Base-by-base conservation (phyloP, 1,140 invertebrate genomes). In the Lasaia peninsularis region DNA sequence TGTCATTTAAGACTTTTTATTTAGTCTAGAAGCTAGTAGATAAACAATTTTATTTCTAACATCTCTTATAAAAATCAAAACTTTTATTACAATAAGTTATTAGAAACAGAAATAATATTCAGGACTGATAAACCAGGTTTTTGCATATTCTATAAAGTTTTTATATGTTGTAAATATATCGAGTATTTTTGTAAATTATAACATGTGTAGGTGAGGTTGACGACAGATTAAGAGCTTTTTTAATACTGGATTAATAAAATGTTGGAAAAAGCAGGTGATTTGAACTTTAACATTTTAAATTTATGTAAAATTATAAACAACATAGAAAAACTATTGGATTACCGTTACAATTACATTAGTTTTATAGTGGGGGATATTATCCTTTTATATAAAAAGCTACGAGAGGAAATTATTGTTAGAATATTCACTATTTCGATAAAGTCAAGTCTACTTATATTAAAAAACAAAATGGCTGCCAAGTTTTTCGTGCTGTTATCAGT, bases 271-370 rank as follows among this genome's bases (percentile, higher is more conserved):
- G 18, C 40, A 48, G 4, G 16, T 20, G 18, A 20, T 48, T 6
- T 48, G 20, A 20, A 48, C 11, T 48, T 48, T 44, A 44, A 18
- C 16, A 44, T 44, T 44, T 48, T 5, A 21, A 48, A 48, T 48
- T 48, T 48, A 48, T 44, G 37, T 44, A 44, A 44, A 44, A 44
- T 20, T n/a, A n/a, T n/a, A n/a, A n/a, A n/a, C n/a, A n/a, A n/a
- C n/a, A 44, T 4, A 10, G 9, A 14, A 11, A 44, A 18, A 18
- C n/a, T 18, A 44, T 16, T 18, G 2, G 9, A 20, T 44, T 44
- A 44, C 37, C 37, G 37, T 44, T 44, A 20, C 12, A 20, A 10
- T 18, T 44, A 44, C 9, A n/a, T 8, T 11, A 2, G 10, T 11
- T 44, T 10, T 10, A 20, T 18, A 44, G 37, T 44, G 37, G 37